Conservation (phyloP, 2,797 vertebrate species). For the Enteromius viviparus region DNA sequence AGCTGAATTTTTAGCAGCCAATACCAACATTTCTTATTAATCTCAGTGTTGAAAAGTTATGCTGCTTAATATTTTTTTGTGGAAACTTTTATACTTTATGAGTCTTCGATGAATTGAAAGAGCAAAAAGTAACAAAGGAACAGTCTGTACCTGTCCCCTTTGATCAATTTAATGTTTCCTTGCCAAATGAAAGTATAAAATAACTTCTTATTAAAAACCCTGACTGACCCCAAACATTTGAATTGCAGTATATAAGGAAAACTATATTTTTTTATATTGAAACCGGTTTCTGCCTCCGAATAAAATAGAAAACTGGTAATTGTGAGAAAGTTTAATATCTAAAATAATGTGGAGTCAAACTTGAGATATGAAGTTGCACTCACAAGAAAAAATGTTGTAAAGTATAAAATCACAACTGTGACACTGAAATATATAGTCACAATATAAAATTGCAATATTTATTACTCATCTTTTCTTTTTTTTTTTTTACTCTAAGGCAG, state of each 20-base stretch:
- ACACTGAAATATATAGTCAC: not conserved
- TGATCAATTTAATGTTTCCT: not conserved
- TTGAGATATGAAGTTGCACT: not conserved
- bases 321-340: not conserved
- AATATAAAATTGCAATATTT: not conserved
- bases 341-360: not conserved
- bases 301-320: not conserved
- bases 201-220: not conserved
- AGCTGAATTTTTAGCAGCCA: not conserved
- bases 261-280: not conserved
- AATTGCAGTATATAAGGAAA: not conserved
- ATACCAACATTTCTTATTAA: not conserved
- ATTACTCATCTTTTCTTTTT: no score
- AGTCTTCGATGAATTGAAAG: not conserved
- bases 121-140: not conserved
- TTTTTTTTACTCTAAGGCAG: not conserved
- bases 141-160: not conserved
- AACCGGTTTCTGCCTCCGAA: not conserved
- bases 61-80: not conserved
- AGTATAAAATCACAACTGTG: not conserved
- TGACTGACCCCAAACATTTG: not conserved
- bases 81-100: not conserved
- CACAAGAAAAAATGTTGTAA: no score
- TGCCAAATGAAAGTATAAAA: not conserved
- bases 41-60: not conserved